A percentile compares a stretch with the other conserved stretches of the same genome.
phyloP scores from a whole-genome alignment of 2,113 vertebrate species.

The Salvelinus namaycush region DNA sequence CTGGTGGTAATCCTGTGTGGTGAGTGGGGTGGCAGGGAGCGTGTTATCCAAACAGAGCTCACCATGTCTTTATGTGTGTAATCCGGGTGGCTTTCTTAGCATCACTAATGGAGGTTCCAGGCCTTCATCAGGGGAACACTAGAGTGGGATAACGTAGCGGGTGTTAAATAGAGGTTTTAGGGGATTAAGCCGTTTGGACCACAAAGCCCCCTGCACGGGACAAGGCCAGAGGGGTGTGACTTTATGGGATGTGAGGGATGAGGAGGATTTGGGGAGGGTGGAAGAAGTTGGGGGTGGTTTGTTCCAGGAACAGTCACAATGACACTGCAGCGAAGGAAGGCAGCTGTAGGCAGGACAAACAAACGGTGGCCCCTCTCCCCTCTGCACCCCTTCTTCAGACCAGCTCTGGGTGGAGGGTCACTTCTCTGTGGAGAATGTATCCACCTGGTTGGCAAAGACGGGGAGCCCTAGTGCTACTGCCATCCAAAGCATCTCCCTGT shows the following conservation, averaged over 20 bases:
- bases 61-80: slow-evolving; percentile 63
- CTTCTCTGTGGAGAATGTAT: no score
- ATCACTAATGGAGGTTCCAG: slow-evolving; percentile 56
- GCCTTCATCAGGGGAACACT: slow-evolving; percentile 39
- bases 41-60: slow-evolving; percentile 68
- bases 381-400: not conserved
- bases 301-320: slow-evolving; percentile 7
- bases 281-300: not conserved
- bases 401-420: not conserved
- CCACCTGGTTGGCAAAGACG: not conserved
- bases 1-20: slow-evolving; percentile 60
- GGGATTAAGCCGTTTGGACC: slow-evolving; percentile 67
- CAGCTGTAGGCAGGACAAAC: not conserved
- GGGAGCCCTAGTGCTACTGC: not conserved
- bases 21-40: slow-evolving; percentile 34
- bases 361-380: no score
- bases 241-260: not conserved
- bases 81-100: slow-evolving; percentile 63
- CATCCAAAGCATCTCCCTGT: not conserved
- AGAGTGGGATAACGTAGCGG: slow-evolving; percentile 61
- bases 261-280: not conserved
- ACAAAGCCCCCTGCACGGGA: not conserved
- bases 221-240: not conserved
- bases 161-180: slow-evolving; percentile 77
- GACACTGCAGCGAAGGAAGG: not conserved